These are phyloP conservation scores for Periplaneta americana DNA, from an alignment of 1,140 invertebrate species.

Conservation along the genomic window DNA sequence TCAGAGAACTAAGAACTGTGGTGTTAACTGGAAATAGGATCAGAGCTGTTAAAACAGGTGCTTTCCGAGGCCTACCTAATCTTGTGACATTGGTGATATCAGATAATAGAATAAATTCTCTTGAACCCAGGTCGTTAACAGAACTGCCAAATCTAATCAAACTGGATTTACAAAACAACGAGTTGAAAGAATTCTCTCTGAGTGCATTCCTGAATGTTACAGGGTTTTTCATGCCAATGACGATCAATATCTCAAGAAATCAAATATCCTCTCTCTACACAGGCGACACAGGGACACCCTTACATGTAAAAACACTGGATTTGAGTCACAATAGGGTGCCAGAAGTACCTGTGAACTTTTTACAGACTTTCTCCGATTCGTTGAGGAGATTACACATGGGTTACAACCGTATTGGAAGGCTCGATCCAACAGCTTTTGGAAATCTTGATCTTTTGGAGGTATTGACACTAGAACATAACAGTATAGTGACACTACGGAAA, in stretches of 20 bases:
- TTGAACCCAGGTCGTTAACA: conserved; percentile 55
- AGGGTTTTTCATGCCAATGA: conserved; percentile 49
- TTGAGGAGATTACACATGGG: conserved; percentile 62
- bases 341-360: conserved; percentile 56
- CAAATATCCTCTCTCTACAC: conserved; percentile 53
- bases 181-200: conserved; percentile 57
- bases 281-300: conserved; percentile 40
- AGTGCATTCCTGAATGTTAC: conserved; percentile 61
- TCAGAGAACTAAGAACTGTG: conserved; percentile 60
- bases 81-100: conserved; percentile 64
- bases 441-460: conserved; percentile 63
- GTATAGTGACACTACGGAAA: conserved; percentile 61
- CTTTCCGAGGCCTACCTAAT: conserved; percentile 60
- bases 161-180: conserved; percentile 67
- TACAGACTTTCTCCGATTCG: conserved; percentile 52
- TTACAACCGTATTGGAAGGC: conserved; percentile 62
- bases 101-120: conserved; percentile 55
- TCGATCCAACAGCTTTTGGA: conserved; percentile 66
- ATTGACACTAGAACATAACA: conserved; percentile 68
- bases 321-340: conserved; percentile 60
- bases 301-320: conserved; percentile 60
- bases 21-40: conserved; percentile 68
- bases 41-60: conserved; percentile 43
- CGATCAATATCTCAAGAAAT: conserved; percentile 65
- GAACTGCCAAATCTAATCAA: conserved; percentile 61